phyloP scores from a whole-genome alignment of 2,797 vertebrate species.

The Tenualosa ilisha region DNA sequence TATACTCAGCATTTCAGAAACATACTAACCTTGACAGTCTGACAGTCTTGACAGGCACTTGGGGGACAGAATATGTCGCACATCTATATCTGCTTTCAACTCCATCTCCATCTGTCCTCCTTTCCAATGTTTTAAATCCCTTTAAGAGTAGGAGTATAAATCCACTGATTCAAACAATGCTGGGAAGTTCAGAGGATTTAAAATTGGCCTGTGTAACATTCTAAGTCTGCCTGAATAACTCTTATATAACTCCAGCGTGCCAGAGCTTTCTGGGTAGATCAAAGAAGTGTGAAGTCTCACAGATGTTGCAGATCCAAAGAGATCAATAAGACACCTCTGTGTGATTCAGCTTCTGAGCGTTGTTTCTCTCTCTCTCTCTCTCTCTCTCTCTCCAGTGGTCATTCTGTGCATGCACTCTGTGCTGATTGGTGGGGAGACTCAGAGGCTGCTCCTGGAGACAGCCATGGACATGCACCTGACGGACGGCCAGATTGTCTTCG shows the following conservation, averaged over 20 bases:
- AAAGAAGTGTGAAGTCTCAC: not conserved
- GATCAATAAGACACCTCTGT: not conserved
- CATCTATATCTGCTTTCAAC: not conserved
- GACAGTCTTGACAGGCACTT: not conserved
- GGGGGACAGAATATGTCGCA: not conserved
- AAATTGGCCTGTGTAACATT: not conserved
- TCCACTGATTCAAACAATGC: not conserved
- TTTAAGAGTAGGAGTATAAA: constrained; percentile 2
- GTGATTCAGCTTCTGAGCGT: not conserved
- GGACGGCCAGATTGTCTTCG: constrained; percentile 78
- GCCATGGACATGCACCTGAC: constrained; percentile 82
- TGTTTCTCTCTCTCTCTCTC: not conserved
- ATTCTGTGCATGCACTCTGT: constrained; percentile 91
- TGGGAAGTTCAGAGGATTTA: not conserved
- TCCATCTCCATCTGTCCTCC: not conserved
- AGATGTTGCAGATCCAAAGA: not conserved
- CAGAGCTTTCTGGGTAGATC: not conserved
- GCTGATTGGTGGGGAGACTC: constrained; percentile 84
- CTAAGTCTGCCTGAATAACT: not conserved
- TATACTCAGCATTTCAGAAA: not conserved
- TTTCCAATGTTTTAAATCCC: not conserved
- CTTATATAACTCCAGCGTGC: not conserved
- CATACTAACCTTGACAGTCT: not conserved
- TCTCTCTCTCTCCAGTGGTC: constrained; percentile 70
- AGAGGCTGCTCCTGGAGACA: constrained; percentile 77